A percentile compares a stretch with the other conserved stretches of the same genome.
phyloP scores from a whole-genome alignment of 2,797 vertebrate genomes.

The Serranus cabrilla region DNA sequence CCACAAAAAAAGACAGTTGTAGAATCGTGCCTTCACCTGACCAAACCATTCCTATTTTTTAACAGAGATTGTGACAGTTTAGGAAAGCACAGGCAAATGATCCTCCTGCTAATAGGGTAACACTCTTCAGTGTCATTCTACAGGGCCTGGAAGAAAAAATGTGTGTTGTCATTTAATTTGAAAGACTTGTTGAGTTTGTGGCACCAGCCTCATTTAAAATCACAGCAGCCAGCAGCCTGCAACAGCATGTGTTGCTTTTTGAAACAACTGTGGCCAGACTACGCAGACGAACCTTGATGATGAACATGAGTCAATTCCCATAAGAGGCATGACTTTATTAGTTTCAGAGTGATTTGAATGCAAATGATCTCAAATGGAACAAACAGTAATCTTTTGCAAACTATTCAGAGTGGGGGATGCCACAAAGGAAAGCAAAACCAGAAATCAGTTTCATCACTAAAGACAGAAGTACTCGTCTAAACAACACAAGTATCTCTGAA shows the following conservation, averaged over 20 bases:
- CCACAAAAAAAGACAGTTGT: too few relatives aligned
- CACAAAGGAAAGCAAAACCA: background rate
- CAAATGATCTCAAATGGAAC: background rate
- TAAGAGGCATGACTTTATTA: background rate
- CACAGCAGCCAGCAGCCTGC: background rate
- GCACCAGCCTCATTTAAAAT: background rate
- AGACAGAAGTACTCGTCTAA: background rate
- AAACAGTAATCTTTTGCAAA: constrained; percentile 5
- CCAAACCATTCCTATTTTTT: too few relatives aligned
- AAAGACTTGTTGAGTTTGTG: background rate
- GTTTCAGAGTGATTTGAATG: constrained; percentile 5
- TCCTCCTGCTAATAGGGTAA: background rate
- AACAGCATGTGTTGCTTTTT: background rate
- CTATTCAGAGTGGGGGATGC: constrained; percentile 2
- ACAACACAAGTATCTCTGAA: background rate
- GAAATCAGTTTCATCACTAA: constrained; percentile 3
- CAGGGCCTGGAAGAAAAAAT: too few relatives aligned
- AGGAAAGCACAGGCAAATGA: background rate
- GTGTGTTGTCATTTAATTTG: background rate
- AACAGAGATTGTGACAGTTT: too few relatives aligned
- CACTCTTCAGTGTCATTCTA: background rate
- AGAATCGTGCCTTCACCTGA: too few relatives aligned
- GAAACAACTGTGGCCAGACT: background rate
- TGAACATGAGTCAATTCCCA: background rate
- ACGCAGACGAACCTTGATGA: background rate